phyloP scores from a whole-genome alignment of 2,888 invertebrate genomes.

The Galerucella pusilla region DNA sequence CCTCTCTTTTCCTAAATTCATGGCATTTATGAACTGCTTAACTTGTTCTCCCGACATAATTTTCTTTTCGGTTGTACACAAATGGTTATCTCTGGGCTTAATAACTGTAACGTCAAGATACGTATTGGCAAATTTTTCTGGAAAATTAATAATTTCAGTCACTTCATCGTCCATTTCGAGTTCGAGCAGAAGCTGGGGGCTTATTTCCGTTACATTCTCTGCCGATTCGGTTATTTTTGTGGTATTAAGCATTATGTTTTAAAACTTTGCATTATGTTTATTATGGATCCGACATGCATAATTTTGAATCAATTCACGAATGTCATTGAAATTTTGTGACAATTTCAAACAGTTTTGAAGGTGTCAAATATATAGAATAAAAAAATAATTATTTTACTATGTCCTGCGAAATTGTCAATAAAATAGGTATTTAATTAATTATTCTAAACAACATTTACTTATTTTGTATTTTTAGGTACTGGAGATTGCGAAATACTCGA shows the following conservation, averaged over 20 bases:
- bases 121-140: slow-evolving; percentile 54
- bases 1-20: slow-evolving; percentile 49
- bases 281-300: slow-evolving; percentile 34
- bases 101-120: slow-evolving; percentile 61
- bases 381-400: slow-evolving; percentile 28
- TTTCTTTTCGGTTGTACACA: slow-evolving; percentile 48
- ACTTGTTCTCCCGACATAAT: slow-evolving; percentile 52
- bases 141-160: slow-evolving; percentile 54
- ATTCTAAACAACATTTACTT: neutral
- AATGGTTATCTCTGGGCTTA: slow-evolving; percentile 53
- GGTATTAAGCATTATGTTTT: slow-evolving; percentile 42
- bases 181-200: slow-evolving; percentile 58
- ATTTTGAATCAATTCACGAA: slow-evolving; percentile 37
- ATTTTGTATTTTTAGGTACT: slow-evolving; percentile 42
- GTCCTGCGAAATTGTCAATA: slow-evolving; percentile 45
- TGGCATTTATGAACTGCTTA: slow-evolving; percentile 52
- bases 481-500: slow-evolving; percentile 49
- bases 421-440: slow-evolving; percentile 38
- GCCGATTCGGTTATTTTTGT: slow-evolving; percentile 34
- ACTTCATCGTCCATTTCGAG: slow-evolving; percentile 60
- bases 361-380: slow-evolving; percentile 1
- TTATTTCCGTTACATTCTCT: slow-evolving; percentile 41
- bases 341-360: neutral
- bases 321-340: slow-evolving; percentile 20
- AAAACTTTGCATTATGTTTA: slow-evolving; percentile 39